Base-by-base conservation (phyloP, 2,797 vertebrate species). In the Tarsius wallacei region DNA sequence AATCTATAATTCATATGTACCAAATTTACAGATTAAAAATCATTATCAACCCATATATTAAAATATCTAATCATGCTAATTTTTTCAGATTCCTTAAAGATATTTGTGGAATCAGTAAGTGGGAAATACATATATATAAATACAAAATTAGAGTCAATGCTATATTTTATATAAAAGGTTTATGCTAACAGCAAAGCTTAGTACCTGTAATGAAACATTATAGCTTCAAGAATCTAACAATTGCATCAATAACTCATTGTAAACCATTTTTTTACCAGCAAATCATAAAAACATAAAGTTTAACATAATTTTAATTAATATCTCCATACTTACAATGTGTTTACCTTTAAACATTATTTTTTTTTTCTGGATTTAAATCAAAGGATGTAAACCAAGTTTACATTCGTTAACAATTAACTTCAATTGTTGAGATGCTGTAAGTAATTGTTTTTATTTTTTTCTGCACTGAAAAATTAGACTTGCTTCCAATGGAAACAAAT, bases 401-500 rank as follows among this genome's bases (percentile, higher is more conserved):
- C 42, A 42, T 42, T 6, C 42, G 5, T 42, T 42, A 42, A 42
- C 42, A 42, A 42, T 42, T 66, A 74, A 59, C 5, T 71, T 91
- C n/a, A 90, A 28, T 78, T 55, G 78, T 24, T 83, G 28, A 82
- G 57, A 31, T 80, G 2, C 1, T 57, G 0, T 55, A 21, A 5
- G 12, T 26, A 42, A 26, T 82, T 76, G 10, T 42, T 90, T 66
- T 49, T 33, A 59, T 26, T 77, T 47, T 74, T 64, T 77, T 77
- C 53, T 66, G 11, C 3, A 16, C 57, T 51, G 24, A 26, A 70
- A 22, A 19, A 70, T 4, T 42, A 42, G 76, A 7, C 16, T 81
- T 78, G 26, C 3, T 92, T 93, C 53, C n/a, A 96, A 89, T 88
- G 51, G 86, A 97, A 94, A 83, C 82, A 90, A 96, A 53, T 53